Evolutionary conservation across 2,113 vertebrate genomes (phyloP).

Genomic region (Neogale vison): DNA sequence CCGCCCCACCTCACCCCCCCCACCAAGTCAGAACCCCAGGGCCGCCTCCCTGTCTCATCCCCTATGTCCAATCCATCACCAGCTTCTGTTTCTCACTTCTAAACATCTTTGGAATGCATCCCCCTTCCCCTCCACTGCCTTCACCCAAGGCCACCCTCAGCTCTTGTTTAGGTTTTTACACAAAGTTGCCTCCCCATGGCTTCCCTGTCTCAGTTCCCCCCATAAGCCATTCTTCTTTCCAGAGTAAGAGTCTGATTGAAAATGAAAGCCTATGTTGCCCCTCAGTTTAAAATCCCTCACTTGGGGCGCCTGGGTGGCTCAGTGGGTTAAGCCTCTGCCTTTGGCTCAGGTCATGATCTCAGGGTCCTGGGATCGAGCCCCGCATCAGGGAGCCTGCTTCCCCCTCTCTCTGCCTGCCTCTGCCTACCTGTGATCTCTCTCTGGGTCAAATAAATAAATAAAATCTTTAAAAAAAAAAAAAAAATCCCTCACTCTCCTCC

Average conservation of each 20-base stretch:
- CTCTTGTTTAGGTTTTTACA: background rate
- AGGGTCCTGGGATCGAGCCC: too few species aligned
- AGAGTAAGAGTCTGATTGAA: background rate
- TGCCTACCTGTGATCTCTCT: too few species aligned
- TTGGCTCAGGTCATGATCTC: too few species aligned
- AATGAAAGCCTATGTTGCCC: background rate
- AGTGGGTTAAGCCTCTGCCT: too few species aligned
- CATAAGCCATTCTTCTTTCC: background rate
- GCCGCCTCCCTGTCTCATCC: conserved; percentile 8
- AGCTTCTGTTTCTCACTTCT: conserved; percentile 41
- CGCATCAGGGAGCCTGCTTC: too few species aligned
- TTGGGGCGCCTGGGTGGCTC: too few species aligned
- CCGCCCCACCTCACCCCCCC: background rate
- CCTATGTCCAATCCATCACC: conserved; percentile 20
- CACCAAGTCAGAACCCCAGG: conserved; percentile 45
- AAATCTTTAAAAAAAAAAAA: too few species aligned
- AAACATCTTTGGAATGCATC: conserved; percentile 50
- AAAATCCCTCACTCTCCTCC: background rate
- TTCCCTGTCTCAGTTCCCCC: conserved; percentile 9
- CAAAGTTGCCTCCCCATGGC: background rate
- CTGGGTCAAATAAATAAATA: too few species aligned
- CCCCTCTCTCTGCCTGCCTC: too few species aligned
- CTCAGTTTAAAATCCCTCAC: background rate
- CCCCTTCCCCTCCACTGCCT: background rate
- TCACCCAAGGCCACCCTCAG: conserved; percentile 21